phyloP scores from a whole-genome alignment of 2,797 vertebrate species.

The Rhodeus uyekii region DNA sequence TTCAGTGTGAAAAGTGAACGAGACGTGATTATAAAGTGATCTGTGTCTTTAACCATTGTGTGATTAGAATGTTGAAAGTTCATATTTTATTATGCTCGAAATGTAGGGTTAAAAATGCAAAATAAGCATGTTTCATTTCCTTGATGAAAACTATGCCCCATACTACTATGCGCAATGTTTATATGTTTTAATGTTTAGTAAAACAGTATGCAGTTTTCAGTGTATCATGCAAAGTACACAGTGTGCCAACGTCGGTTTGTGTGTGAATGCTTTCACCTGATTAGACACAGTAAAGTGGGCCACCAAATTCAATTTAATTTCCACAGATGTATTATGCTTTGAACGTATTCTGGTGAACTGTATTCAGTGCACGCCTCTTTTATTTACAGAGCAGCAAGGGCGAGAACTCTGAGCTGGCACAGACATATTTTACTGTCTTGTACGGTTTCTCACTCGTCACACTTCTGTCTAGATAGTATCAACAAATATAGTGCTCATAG shows the following conservation, averaged over 20 bases:
- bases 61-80: background rate
- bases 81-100: background rate
- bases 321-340: slow-evolving; percentile 31
- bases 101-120: background rate
- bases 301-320: slow-evolving; percentile 63
- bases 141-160: background rate
- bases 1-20: background rate
- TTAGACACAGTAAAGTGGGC: slow-evolving; percentile 59
- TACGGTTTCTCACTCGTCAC: background rate
- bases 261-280: slow-evolving; percentile 58
- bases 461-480: background rate
- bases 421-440: background rate
- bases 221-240: background rate
- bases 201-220: background rate
- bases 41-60: background rate
- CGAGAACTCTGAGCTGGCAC: background rate
- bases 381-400: slow-evolving; percentile 41
- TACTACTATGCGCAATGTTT: background rate
- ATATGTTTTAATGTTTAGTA: background rate
- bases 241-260: background rate
- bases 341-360: slow-evolving; percentile 5
- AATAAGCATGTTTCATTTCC: background rate
- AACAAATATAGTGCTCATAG: background rate
- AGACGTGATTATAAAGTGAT: background rate
- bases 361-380: slow-evolving; percentile 41